Evolutionary conservation across 2,888 invertebrate genomes (phyloP), one percentile per base, ranked within the genome.

Genomic region (Graphium colonna): DNA sequence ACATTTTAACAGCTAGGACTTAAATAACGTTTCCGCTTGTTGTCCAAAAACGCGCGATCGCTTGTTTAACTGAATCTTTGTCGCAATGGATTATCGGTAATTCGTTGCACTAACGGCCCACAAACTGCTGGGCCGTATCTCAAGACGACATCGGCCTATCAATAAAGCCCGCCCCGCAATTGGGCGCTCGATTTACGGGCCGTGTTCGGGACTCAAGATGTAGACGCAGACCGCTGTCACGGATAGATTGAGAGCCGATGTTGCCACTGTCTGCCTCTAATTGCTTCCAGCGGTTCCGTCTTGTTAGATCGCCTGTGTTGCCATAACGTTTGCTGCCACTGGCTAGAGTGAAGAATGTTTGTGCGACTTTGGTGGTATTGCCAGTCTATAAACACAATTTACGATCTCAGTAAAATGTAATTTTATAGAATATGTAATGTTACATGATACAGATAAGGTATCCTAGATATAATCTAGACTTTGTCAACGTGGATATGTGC

Each of bases 131-230:
- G 57, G 71, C 79, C 57, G 77, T 85, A 81, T 77, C 79, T 85
- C 84, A 80, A 66, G 73, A 71, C 77, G 82, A 83, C 82, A 82
- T 78, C 75, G 68, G 77, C 79, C 86, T 80, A 86, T 86, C 84
- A 85, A 86, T 86, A 83, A 79, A 68, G 71, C 59, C 61, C 49
- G 51, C 48, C 61, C 55, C 55, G 54, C 58, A 58, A 68, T 68
- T 67, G 65, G 61, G 65, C 61, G 60, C 56, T 48, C 67, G 60
- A 67, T 68, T 65, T 67, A 65, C 68, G 63, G 61, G 59, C 61
- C 51, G 17, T 58, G 60, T 58, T 55, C 28, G 47, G 51, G 33
- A 39, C 53, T 57, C 56, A 58, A 60, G 59, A 63, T 55, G 63
- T 60, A 53, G 48, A 38, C 46, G 38, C 15, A 47, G 46, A 48